These are phyloP conservation scores for Rhabdomys dilectus DNA, from an alignment of 2,113 vertebrate genomes.

Conservation along the genomic window DNA sequence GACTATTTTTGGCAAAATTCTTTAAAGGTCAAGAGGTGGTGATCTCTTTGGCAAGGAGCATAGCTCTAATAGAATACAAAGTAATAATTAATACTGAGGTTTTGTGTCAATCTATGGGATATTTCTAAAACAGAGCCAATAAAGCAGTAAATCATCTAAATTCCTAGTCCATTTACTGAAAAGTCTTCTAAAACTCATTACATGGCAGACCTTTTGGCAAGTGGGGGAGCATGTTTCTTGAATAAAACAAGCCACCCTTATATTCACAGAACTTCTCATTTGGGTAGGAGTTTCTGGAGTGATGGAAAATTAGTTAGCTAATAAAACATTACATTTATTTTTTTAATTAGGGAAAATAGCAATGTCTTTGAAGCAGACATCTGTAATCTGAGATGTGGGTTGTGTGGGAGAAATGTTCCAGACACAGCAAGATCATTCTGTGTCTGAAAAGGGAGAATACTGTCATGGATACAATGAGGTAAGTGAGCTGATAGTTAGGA, in stretches of 20 bases:
- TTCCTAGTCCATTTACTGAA: background rate
- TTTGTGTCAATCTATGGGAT: background rate
- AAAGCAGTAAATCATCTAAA: background rate
- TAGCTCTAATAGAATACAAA: background rate
- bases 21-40: background rate
- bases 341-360: background rate
- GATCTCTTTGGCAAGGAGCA: background rate
- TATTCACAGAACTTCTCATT: background rate
- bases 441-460: background rate
- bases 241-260: background rate
- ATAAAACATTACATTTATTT: background rate
- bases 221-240: background rate
- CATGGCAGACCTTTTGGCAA: background rate
- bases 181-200: constrained; percentile 4
- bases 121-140: background rate
- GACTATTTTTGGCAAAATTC: background rate
- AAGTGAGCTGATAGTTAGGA: background rate
- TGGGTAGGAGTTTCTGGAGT: background rate
- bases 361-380: background rate
- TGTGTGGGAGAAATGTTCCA: background rate
- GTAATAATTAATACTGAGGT: background rate
- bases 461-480: no score
- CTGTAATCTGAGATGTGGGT: background rate
- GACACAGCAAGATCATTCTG: background rate
- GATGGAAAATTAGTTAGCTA: background rate